Evolutionary conservation across 2,113 vertebrate genomes (phyloP).

Genomic region (Seriola rivoliana): DNA sequence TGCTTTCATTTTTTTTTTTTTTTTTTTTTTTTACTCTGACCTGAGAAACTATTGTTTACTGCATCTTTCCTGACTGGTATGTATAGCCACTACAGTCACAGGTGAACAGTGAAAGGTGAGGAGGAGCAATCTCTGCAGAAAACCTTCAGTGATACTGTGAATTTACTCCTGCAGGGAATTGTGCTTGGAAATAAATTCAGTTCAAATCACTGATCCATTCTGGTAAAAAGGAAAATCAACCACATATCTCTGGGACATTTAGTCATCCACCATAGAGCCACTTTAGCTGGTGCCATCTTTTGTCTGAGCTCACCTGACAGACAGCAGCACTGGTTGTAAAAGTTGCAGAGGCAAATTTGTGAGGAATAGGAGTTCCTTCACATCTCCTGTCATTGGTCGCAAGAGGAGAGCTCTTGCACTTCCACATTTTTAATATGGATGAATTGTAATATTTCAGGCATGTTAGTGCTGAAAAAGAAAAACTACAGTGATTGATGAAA

Average conservation of each 20-base stretch:
- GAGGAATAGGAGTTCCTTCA: background rate
- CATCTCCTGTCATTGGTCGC: background rate
- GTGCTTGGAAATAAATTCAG: background rate
- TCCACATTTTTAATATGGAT: background rate
- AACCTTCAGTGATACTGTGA: background rate
- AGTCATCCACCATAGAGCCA: slow-evolving; percentile 13
- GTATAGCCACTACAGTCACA: slow-evolving; percentile 23
- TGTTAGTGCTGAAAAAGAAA: too few relatives aligned
- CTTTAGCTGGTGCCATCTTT: slow-evolving; percentile 42
- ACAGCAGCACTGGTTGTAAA: slow-evolving; percentile 37
- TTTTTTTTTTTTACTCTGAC: slow-evolving; percentile 51
- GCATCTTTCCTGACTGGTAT: slow-evolving; percentile 55
- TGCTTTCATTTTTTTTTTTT: slow-evolving; percentile 33
- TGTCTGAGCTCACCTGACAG: slow-evolving; percentile 50
- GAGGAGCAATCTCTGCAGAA: background rate
- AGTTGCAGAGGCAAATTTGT: slow-evolving; percentile 22
- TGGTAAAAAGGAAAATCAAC: slow-evolving; percentile 8
- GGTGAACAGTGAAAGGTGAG: slow-evolving; percentile 12
- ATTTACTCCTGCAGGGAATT: background rate
- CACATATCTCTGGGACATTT: background rate
- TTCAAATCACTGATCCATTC: background rate
- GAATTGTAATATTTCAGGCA: background rate
- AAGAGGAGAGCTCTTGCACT: background rate
- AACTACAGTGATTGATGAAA: background rate
- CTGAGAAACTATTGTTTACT: slow-evolving; percentile 47